A percentile compares a stretch with the other conserved stretches of the same genome.
Evolutionary conservation across 1,140 invertebrate species (phyloP).

Genomic region (Eupristina koningsbergeri): DNA sequence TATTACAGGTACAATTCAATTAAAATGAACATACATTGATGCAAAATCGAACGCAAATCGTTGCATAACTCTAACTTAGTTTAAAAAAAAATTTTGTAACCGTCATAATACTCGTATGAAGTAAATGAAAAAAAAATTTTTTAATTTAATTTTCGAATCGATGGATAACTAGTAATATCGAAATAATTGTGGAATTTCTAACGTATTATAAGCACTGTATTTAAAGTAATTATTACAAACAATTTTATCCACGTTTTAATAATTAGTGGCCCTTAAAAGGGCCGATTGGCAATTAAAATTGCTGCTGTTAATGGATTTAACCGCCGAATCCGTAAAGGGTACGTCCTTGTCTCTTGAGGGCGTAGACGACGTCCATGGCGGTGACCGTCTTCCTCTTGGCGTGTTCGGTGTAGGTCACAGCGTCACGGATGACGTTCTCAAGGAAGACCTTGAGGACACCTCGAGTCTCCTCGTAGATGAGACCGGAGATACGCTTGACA

Average conservation of each 20-base stretch:
- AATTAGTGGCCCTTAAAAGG: conserved; percentile 31
- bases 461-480: conserved; percentile 38
- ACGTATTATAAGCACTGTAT: too few species aligned
- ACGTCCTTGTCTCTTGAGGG: conserved; percentile 86
- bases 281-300: not conserved
- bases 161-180: too few species aligned
- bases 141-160: too few species aligned
- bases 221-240: not conserved
- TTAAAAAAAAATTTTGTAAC: too few species aligned
- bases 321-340: conserved; percentile 79
- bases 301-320: conserved; percentile 61
- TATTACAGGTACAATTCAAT: too few species aligned
- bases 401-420: conserved; percentile 25
- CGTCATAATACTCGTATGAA: too few species aligned
- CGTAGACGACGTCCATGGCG: conserved; percentile 88
- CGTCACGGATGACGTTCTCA: conserved; percentile 31
- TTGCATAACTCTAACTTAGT: too few species aligned
- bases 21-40: too few species aligned
- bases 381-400: conserved; percentile 33
- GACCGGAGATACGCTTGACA: conserved; percentile 80
- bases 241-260: not conserved
- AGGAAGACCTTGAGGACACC: conserved; percentile 54
- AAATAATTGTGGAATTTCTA: too few species aligned
- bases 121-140: too few species aligned
- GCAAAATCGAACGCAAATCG: too few species aligned